Evolutionary conservation across 2,888 invertebrate species (phyloP).

Genomic region (Epiblema foenella): DNA sequence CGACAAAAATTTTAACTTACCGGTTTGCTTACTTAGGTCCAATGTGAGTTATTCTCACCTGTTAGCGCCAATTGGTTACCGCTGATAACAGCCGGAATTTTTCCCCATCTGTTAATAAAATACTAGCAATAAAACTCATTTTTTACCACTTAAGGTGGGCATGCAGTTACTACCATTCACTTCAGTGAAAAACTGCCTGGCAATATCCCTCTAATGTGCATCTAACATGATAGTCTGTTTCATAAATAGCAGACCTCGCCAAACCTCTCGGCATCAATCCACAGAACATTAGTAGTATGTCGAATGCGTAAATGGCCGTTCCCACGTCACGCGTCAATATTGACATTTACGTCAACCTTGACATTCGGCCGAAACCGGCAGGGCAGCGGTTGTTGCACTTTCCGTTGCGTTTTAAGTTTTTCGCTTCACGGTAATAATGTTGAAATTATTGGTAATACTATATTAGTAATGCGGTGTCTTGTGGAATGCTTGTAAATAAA

Average conservation of each 20-base stretch:
- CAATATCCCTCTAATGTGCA: neutral
- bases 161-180: too few species aligned
- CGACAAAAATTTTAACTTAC: neutral
- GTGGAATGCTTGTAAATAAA: neutral
- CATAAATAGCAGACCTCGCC: neutral
- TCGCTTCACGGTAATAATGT: slow-evolving; percentile 12
- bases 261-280: neutral
- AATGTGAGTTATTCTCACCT: too few species aligned
- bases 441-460: slow-evolving; percentile 23
- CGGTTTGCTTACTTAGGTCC: neutral
- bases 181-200: too few species aligned
- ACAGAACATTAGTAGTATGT: neutral
- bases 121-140: too few species aligned
- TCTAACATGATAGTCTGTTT: neutral
- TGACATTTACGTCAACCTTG: slow-evolving; percentile 25
- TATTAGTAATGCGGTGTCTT: neutral
- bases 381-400: slow-evolving; percentile 23
- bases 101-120: too few species aligned
- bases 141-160: too few species aligned
- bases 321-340: slow-evolving; percentile 27
- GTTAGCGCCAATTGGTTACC: too few species aligned
- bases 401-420: slow-evolving; percentile 4
- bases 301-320: slow-evolving; percentile 5
- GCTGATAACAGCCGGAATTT: too few species aligned
- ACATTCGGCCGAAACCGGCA: slow-evolving; percentile 23